phyloP scores from a whole-genome alignment of 2,797 vertebrate genomes.

The Notolabrus celidotus region DNA sequence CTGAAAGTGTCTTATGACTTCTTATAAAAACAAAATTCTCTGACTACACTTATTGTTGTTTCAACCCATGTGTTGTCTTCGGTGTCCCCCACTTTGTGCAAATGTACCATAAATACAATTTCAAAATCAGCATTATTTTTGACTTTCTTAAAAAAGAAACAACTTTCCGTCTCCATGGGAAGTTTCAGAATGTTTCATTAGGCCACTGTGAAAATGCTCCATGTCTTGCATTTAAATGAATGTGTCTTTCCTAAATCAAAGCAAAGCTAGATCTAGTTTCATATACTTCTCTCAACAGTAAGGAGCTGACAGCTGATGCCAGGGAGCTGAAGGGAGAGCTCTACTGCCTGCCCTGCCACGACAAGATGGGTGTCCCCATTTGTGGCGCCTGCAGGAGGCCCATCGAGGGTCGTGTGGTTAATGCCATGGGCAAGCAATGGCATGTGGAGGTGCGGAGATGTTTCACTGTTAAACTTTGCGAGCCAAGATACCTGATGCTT shows the following conservation, averaged over 20 bases:
- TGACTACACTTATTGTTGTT: too few species aligned
- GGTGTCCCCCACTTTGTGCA: background rate
- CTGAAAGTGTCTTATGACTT: too few species aligned
- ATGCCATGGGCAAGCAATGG: conserved; percentile 99
- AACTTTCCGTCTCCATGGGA: background rate
- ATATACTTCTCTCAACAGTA: conserved; percentile 79
- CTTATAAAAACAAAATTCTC: too few species aligned
- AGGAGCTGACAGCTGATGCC: conserved; percentile 96
- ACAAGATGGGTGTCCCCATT: conserved; percentile 98
- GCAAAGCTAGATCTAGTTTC: background rate
- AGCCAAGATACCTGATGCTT: background rate
- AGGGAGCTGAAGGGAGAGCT: conserved; percentile 95
- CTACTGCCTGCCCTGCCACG: conserved; percentile 97
- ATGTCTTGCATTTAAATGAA: background rate
- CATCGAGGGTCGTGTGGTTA: conserved; percentile 97
- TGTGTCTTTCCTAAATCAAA: background rate
- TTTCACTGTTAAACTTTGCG: background rate
- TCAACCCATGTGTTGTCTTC: background rate
- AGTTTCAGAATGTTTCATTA: background rate
- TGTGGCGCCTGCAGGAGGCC: conserved; percentile 97
- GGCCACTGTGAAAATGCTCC: background rate
- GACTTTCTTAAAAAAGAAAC: background rate
- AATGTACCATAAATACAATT: background rate
- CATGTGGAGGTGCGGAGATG: conserved; percentile 94
- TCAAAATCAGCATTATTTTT: background rate